Evolutionary conservation across 2,113 vertebrate species (phyloP).

Genomic region (Meleagris gallopavo): DNA sequence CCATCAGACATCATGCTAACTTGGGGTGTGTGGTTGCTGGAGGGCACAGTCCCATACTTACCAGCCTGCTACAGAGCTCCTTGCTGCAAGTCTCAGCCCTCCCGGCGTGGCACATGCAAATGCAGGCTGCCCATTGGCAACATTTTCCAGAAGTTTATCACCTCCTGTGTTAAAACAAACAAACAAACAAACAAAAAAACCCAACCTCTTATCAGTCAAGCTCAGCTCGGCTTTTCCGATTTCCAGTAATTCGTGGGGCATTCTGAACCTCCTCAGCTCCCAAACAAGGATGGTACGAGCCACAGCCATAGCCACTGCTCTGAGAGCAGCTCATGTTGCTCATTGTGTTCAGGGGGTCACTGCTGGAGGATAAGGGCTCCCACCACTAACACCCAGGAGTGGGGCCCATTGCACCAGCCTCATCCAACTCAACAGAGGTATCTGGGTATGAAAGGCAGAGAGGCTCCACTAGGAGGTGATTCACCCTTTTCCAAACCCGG

Average conservation of each 20-base stretch:
- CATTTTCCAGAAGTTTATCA: background rate
- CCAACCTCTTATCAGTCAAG: background rate
- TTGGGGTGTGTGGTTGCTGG: background rate
- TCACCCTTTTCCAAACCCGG: slow-evolving; percentile 43
- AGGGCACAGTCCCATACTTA: background rate
- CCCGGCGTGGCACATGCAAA: background rate
- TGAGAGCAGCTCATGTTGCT: background rate
- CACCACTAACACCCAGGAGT: background rate
- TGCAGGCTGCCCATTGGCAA: background rate
- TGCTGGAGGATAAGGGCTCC: background rate
- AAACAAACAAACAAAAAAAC: fast-evolving
- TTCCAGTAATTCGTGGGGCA: background rate
- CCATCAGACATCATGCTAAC: background rate
- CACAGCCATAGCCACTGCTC: background rate
- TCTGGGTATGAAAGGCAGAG: background rate
- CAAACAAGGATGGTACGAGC: background rate
- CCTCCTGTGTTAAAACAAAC: background rate
- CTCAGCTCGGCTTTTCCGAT: background rate
- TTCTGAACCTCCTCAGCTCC: background rate
- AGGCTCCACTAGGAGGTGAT: slow-evolving; percentile 20
- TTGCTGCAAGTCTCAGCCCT: background rate
- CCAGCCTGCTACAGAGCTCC: background rate
- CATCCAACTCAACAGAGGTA: background rate
- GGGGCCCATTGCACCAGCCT: background rate
- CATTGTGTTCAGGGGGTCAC: fast-evolving